Percentiles rank a stretch among this genome's conserved stretches.
These are phyloP conservation scores for Spodoptera picta DNA, from an alignment of 2,888 invertebrate species.

Conservation along the genomic window DNA sequence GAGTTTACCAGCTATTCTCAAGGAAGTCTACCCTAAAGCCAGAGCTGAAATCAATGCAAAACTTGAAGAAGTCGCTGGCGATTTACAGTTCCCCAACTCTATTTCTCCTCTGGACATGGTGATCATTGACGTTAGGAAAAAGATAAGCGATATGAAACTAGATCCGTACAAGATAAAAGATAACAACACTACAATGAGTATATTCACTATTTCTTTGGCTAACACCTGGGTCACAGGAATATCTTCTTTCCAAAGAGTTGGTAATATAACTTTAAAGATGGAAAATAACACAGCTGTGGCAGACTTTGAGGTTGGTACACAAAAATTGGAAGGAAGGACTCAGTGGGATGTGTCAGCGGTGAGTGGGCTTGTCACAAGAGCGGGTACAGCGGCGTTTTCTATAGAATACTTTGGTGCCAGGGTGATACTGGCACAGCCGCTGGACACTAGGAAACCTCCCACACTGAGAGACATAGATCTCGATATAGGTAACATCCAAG, in stretches of 20 bases:
- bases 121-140: constrained; percentile 92
- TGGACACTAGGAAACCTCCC: constrained; percentile 93
- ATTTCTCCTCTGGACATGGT: constrained; percentile 95
- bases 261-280: constrained; percentile 92
- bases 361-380: constrained; percentile 91
- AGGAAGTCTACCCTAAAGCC: constrained; percentile 92
- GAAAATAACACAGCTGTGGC: constrained; percentile 91
- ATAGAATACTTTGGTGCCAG: constrained; percentile 92
- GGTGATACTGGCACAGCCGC: constrained; percentile 91
- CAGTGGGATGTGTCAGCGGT: constrained; percentile 93
- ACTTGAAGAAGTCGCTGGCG: constrained; percentile 90
- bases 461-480: constrained; percentile 92
- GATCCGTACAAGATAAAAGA: constrained; percentile 93
- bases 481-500: constrained; percentile 95
- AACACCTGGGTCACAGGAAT: constrained; percentile 94
- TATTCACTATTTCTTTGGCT: constrained; percentile 90
- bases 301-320: constrained; percentile 93
- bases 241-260: constrained; percentile 94
- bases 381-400: constrained; percentile 93
- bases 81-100: constrained; percentile 93
- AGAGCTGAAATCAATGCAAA: constrained; percentile 92
- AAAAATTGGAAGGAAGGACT: constrained; percentile 92
- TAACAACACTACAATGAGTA: constrained; percentile 91
- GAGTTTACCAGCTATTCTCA: constrained; percentile 94
- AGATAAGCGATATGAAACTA: constrained; percentile 89